Evolutionary conservation across 2,888 invertebrate genomes (phyloP).

Genomic region (Furcula furcula): DNA sequence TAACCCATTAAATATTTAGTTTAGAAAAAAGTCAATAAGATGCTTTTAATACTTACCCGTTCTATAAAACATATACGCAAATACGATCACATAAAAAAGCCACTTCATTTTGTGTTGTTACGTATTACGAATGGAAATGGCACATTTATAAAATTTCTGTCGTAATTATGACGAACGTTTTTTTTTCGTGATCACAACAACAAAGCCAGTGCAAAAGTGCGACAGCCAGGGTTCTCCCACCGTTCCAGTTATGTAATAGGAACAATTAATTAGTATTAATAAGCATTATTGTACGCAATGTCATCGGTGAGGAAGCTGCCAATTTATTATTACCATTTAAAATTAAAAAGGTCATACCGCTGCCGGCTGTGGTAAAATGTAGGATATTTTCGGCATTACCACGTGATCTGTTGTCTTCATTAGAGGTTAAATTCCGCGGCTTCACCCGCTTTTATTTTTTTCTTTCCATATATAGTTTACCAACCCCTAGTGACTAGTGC

Average conservation of each 20-base stretch:
- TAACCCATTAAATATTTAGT: too few species aligned
- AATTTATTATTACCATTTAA: conserved; percentile 22
- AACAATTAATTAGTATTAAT: conserved; percentile 35
- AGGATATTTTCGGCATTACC: too few species aligned
- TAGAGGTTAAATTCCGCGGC: too few species aligned
- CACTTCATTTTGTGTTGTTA: conserved; percentile 54
- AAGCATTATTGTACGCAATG: conserved; percentile 34
- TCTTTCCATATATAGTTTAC: too few species aligned
- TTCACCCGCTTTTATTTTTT: too few species aligned
- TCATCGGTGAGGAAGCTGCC: conserved; percentile 38
- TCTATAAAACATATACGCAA: conserved; percentile 57
- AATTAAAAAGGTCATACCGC: conserved; percentile 45
- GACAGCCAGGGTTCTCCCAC: conserved; percentile 5
- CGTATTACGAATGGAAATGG: conserved; percentile 8
- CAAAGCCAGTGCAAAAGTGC: conserved; percentile 27
- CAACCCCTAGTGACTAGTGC: too few species aligned
- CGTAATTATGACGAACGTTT: not conserved
- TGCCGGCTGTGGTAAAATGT: too few species aligned
- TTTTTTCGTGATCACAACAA: conserved; percentile 19
- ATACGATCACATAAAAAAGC: conserved; percentile 54
- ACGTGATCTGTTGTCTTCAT: too few species aligned
- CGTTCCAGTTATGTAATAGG: conserved; percentile 26
- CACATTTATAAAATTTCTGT: not conserved
- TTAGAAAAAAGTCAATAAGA: too few species aligned
- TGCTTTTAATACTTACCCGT: conserved; percentile 41